These are phyloP conservation scores for Marisa cornuarietis DNA, from an alignment of 1,140 invertebrate genomes.

Conservation along the genomic window DNA sequence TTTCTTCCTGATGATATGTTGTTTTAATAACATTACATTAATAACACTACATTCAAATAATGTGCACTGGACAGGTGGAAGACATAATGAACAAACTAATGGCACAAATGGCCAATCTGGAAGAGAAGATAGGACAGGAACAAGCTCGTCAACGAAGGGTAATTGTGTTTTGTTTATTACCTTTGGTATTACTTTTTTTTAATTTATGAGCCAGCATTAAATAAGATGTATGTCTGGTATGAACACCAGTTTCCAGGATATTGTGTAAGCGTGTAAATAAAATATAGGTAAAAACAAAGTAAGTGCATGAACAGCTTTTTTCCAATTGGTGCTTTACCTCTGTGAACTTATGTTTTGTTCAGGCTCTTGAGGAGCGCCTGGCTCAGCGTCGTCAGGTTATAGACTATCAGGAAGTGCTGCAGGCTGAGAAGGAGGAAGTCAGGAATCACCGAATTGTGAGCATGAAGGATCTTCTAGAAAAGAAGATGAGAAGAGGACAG, in stretches of 20 bases:
- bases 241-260: too few relatives aligned
- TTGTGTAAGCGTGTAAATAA: too few relatives aligned
- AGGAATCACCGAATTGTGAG: constrained; percentile 33
- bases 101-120: constrained; percentile 46
- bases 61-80: constrained; percentile 38
- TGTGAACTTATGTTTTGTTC: neutral
- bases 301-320: too few relatives aligned
- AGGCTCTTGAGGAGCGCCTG: constrained; percentile 56
- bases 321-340: too few relatives aligned
- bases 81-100: constrained; percentile 48
- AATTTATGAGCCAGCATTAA: too few relatives aligned
- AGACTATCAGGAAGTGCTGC: constrained; percentile 44
- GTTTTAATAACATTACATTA: too few relatives aligned
- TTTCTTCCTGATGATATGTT: too few relatives aligned
- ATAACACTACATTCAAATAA: too few relatives aligned
- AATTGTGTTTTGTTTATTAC: neutral
- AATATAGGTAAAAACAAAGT: too few relatives aligned
- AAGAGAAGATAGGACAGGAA: constrained; percentile 48
- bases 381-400: constrained; percentile 48
- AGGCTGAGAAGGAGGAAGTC: constrained; percentile 39
- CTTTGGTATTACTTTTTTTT: neutral
- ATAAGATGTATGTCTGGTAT: too few relatives aligned
- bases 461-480: constrained; percentile 36
- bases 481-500: constrained; percentile 45
- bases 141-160: constrained; percentile 52